These are phyloP conservation scores for Xiphophorus maculatus DNA, from an alignment of 2,113 vertebrate genomes.

Conservation along the genomic window DNA sequence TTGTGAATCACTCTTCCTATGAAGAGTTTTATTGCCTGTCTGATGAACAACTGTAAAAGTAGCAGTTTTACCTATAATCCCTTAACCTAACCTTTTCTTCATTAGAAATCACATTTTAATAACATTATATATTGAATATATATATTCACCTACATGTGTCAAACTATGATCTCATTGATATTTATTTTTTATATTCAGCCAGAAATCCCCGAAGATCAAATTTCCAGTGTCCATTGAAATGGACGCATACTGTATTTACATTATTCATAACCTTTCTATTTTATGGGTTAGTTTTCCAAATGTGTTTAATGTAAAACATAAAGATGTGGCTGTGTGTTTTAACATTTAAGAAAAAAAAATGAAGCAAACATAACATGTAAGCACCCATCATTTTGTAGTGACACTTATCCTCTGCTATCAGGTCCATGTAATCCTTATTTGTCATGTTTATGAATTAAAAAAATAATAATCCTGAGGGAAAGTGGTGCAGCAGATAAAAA, in stretches of 20 bases:
- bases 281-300: slow-evolving; percentile 9
- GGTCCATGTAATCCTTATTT: slow-evolving; percentile 59
- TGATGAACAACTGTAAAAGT: no score
- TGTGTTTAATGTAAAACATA: slow-evolving; percentile 16
- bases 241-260: background rate
- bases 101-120: no score
- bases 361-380: slow-evolving; percentile 13
- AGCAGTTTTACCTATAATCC: no score
- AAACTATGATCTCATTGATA: background rate
- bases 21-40: no score
- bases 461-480: slow-evolving; percentile 59
- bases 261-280: slow-evolving; percentile 1
- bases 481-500: slow-evolving; percentile 68
- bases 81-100: no score
- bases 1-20: no score
- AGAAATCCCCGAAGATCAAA: background rate
- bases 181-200: background rate
- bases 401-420: slow-evolving; percentile 61
- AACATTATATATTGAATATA: no score
- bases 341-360: slow-evolving; percentile 24
- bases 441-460: slow-evolving; percentile 48
- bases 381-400: slow-evolving; percentile 53
- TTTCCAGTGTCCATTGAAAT: background rate
- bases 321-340: slow-evolving; percentile 5
- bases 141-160: no score